Evolutionary conservation across 2,888 invertebrate species (phyloP), one percentile per base, ranked within the genome.

Genomic region (Eucriotettix oculatus): DNA sequence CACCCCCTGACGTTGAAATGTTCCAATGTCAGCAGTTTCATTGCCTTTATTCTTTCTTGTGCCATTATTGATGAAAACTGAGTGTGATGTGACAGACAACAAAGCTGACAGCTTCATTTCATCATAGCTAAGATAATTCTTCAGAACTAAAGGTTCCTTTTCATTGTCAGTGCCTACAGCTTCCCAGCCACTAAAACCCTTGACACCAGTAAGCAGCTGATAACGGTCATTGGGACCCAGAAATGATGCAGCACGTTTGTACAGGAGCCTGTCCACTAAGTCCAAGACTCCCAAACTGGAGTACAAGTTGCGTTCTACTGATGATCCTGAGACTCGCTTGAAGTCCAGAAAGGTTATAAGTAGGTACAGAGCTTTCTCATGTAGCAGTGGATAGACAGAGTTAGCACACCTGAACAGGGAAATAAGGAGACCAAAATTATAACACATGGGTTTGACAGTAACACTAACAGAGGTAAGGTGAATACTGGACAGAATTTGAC

Each of bases 341-440:
- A 61, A 16, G 65, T 82, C 78, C 58, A 86, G 73, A 70, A 84
- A 86, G 62, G 78, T 76, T 10, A 82, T 77, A 69, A 82, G 82
- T 2, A 86, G 71, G 1, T 78, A 71, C 3, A 86, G 64, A 10
- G 80, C 80, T 57, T 82, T 76, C 68, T 86, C 86, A 65, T 86
- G 86, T 63, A 86, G 75, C 3, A 86, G 64, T 0, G 86, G 85
- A 69, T 86, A 86, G 0, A 78, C 81, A 0, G 84, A 84, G 52
- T 61, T 58, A 16, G 52, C 58, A n/a, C n/a, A 14, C 12, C 48
- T 12, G 48, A 5, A n/a, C 48, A 48, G 2, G 29, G 7, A 29
- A 29, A 29, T 29, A 29, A 29, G 2, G 29, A 29, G 29, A 29
- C 29, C 29, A 29, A 5, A 29, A 5, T 5, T 29, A 29, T 5